Evolutionary conservation across 2,113 vertebrate species (phyloP), one percentile per base, ranked within the genome.

Genomic region (Danio rerio): DNA sequence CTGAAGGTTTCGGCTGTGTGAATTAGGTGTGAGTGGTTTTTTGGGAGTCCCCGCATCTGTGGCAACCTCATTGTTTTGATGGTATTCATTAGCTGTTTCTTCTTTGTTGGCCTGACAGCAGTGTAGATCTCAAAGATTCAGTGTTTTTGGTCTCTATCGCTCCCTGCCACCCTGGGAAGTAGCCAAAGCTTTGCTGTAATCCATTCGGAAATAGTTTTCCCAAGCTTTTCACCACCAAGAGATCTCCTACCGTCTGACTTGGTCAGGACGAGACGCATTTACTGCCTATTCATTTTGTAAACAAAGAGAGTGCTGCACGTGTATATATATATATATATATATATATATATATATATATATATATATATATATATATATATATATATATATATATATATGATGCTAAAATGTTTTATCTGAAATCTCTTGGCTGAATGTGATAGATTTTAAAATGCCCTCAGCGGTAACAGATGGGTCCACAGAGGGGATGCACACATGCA

Each of bases 401-500:
- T 20, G 47, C 69, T 31, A 52, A 71, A 70, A 6, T 21, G 6
- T 3, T 6, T 59, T 49, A 62, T 12, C n/a, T 40, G 55, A 75
- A 21, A 8, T 70, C 15, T 76, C 21, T 62, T 50, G 73, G 49
- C 66, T 78, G 49, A 72, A 56, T 71, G n/a, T 71, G 66, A 40
- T 42, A 3, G 49, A 45, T 80, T 74, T 85, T 47, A 76, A 70
- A 76, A 81, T 20, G 69, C n/a, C 18, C 56, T 66, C 80, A 69
- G 84, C 45, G 59, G 59, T 49, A 86, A 80, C 84, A 86, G 81
- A 86, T 86, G 84, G 84, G 77, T 47, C 71, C 76, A 78, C 76
- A 78, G 59, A 40, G 49, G 76, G 61, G 59, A 53, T 78, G 20
- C 21, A 7, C 20, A n/a, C 61, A 18, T 31, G 21, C 1, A 18